These are phyloP conservation scores for Xylocampa areola DNA, from an alignment of 2,888 invertebrate species.

Conservation along the genomic window DNA sequence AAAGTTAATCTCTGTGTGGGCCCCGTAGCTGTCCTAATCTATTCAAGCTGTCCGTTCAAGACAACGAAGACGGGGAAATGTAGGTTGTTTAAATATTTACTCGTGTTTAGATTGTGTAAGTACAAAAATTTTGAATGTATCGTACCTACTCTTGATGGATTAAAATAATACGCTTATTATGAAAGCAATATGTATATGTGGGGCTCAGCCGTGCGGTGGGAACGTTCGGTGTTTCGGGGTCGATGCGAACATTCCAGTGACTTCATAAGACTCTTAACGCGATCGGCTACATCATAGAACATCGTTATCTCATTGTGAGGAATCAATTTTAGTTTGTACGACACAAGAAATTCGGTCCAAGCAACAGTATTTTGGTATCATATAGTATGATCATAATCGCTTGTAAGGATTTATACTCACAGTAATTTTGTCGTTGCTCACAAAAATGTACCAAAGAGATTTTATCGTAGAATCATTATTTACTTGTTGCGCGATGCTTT, in stretches of 20 bases:
- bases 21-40: conserved; percentile 75
- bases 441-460: conserved; percentile 88
- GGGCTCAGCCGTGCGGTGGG: conserved; percentile 77
- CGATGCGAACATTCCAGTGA: conserved; percentile 85
- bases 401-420: conserved; percentile 74
- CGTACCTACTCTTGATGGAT: conserved; percentile 81
- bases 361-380: conserved; percentile 75
- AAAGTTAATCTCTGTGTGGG: conserved; percentile 71
- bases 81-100: conserved; percentile 85
- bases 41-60: conserved; percentile 82
- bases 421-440: conserved; percentile 83
- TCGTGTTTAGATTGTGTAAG: conserved; percentile 85
- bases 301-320: conserved; percentile 44
- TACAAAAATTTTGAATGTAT: conserved; percentile 83
- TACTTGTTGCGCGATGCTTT: conserved; percentile 58
- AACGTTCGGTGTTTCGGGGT: conserved; percentile 57
- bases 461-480: conserved; percentile 73
- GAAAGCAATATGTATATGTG: conserved; percentile 80
- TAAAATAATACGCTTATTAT: conserved; percentile 78
- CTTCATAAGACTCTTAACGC: conserved; percentile 31
- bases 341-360: conserved; percentile 67
- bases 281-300: conserved; percentile 43
- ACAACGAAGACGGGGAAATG: conserved; percentile 86
- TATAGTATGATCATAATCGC: conserved; percentile 71
- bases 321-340: conserved; percentile 57